phyloP scores from a whole-genome alignment of 2,797 vertebrate species.

The Coccyzus lansbergi region DNA sequence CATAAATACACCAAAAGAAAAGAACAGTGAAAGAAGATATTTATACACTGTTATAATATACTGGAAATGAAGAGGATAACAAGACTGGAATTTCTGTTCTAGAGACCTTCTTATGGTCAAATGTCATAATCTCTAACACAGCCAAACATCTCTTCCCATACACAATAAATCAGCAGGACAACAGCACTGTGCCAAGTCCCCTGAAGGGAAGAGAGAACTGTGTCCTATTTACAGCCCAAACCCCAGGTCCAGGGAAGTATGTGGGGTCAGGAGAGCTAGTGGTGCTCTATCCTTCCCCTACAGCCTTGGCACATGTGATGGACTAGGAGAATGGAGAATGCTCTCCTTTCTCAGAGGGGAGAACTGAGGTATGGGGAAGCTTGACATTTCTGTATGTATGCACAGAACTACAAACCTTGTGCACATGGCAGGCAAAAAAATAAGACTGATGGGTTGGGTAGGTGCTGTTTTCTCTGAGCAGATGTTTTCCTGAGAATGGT shows the following conservation, averaged over 20 bases:
- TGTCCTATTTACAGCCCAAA: not conserved
- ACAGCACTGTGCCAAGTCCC: not conserved
- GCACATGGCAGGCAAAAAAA: not conserved
- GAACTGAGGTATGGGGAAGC: not conserved
- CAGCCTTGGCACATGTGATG: accelerated
- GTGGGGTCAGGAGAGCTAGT: not conserved
- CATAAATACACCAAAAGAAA: not conserved
- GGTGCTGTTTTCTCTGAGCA: not conserved
- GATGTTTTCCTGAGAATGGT: not conserved
- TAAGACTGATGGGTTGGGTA: not conserved
- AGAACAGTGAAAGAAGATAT: not conserved
- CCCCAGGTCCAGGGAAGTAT: accelerated
- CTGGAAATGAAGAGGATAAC: not conserved
- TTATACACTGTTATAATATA: not conserved
- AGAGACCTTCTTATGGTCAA: not conserved
- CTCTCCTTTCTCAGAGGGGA: not conserved
- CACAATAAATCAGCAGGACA: not conserved
- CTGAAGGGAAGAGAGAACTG: not conserved
- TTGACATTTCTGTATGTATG: not conserved
- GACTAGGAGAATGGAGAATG: not conserved
- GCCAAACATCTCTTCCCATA: not conserved
- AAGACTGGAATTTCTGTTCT: not conserved
- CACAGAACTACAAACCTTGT: not conserved
- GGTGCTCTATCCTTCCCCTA: not conserved
- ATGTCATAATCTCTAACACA: not conserved